Evolutionary conservation across 2,113 vertebrate genomes (phyloP), one percentile per base, ranked within the genome.

Genomic region (Neotragus pygmaeus): DNA sequence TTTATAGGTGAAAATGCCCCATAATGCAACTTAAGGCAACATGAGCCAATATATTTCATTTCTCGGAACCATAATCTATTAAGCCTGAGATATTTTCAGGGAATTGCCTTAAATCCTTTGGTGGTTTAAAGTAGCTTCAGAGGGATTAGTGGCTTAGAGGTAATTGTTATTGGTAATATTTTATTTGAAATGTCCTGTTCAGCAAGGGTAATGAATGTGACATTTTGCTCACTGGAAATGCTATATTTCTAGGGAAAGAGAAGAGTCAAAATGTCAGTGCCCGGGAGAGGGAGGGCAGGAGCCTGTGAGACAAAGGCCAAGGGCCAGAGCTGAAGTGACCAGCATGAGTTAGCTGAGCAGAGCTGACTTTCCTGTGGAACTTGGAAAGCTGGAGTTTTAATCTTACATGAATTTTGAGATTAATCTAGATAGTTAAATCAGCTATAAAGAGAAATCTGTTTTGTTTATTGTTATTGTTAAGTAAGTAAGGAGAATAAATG

Each of bases 151-250:
- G 96, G 96, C 97, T 98, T 98, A 97, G 98, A 98, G 97, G 98
- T 99, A 99, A 99, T 99, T 98, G 98, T 92, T 99, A 98, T 98
- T 98, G 98, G 96, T 98, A 98, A 98, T 98, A 97, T 98, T 99
- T 99, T 98, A 98, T 98, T 98, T 98, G 98, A 99, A 98, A 98
- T 98, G 94, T 98, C 97, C 98, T 98, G 96, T 87, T 99, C 96
- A 96, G 98, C 93, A 98, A 97, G 98, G 95, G 96, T 98, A 98
- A 98, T 98, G 97, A 98, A 98, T 98, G 97, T 98, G 98, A 98
- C 98, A 98, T 99, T 98, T 98, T 98, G 93, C 96, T 98, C 98
- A 97, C 95, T 96, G 92, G 96, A 96, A 91, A 97, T 96, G 85
- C 86, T 0, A 87, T 90, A 90, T 89, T 98, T 97, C 94, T 94